These are phyloP conservation scores for Oryzias celebensis DNA, from an alignment of 2,113 vertebrate genomes.

Conservation along the genomic window DNA sequence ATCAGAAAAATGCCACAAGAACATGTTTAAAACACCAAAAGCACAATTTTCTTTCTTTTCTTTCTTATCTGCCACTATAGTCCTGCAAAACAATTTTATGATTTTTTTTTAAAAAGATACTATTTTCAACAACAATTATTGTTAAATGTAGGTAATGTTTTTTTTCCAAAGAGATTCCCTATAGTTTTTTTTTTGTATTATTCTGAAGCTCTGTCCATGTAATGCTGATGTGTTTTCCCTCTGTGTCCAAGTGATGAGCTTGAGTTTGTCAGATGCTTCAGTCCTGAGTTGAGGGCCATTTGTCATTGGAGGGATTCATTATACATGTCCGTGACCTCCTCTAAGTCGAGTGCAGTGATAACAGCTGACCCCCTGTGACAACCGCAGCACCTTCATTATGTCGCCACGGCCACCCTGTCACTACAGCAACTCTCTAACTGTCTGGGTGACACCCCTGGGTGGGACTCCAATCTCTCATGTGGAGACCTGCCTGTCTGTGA, in stretches of 20 bases:
- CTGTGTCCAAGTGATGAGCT: conserved; percentile 78
- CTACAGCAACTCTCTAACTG: conserved; percentile 72
- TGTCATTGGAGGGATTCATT: conserved; percentile 99
- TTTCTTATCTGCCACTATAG: too few relatives aligned
- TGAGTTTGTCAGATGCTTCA: conserved; percentile 97
- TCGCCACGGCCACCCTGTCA: conserved; percentile 91
- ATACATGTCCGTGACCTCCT: conserved; percentile 83
- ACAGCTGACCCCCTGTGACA: conserved; percentile 96
- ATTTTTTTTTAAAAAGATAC: too few relatives aligned
- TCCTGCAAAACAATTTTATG: too few relatives aligned
- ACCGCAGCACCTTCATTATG: conserved; percentile 99
- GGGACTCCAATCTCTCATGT: conserved; percentile 79
- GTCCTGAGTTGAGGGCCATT: conserved; percentile 92
- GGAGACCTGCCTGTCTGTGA: conserved; percentile 60
- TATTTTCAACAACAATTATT: too few relatives aligned
- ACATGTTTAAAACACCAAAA: too few relatives aligned
- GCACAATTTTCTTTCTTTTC: too few relatives aligned
- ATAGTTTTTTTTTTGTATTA: neutral
- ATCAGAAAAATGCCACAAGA: too few relatives aligned
- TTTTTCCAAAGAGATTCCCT: neutral
- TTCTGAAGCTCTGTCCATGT: conserved; percentile 10
- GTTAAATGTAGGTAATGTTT: too few relatives aligned
- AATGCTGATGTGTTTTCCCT: neutral
- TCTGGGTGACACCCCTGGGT: conserved; percentile 78
- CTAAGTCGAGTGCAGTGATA: conserved; percentile 92